These are phyloP conservation scores for Actinia tenebrosa DNA, from an alignment of 64 coral and sea anemone species.

Conservation along the genomic window DNA sequence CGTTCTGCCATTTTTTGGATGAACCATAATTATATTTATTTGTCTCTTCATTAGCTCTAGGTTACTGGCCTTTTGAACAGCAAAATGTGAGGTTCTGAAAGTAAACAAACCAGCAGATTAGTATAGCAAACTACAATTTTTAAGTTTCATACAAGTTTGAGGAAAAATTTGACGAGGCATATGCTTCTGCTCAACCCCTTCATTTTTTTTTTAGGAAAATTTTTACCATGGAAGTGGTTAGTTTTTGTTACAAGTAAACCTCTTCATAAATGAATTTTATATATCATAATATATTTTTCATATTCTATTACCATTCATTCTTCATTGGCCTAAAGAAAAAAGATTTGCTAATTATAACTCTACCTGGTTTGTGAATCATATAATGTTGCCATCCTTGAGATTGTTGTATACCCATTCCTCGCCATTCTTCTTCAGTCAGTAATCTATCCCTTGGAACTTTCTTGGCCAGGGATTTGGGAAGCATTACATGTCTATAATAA, in stretches of 20 bases:
- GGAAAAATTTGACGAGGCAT: too few species aligned
- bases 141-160: too few species aligned
- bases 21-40: background rate
- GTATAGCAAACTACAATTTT: background rate
- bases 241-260: too few species aligned
- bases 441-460: constrained; percentile 72
- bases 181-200: too few species aligned
- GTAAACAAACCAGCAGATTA: background rate
- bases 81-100: constrained; percentile 56
- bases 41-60: background rate
- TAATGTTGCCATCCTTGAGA: constrained; percentile 95
- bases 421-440: constrained; percentile 89
- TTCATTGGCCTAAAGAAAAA: too few species aligned
- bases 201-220: too few species aligned
- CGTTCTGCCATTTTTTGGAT: background rate
- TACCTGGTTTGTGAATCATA: constrained; percentile 73
- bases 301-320: too few species aligned
- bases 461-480: constrained; percentile 80
- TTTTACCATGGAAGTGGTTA: too few species aligned
- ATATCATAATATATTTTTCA: too few species aligned
- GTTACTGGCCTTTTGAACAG: constrained; percentile 41
- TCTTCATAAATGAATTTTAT: too few species aligned
- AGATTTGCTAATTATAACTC: too few species aligned
- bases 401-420: constrained; percentile 79
- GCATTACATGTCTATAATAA: constrained; percentile 81